A percentile compares a stretch with the other conserved stretches of the same genome.
Evolutionary conservation across 2,888 invertebrate species (phyloP).

Genomic region (Myopa tessellatipennis): DNA sequence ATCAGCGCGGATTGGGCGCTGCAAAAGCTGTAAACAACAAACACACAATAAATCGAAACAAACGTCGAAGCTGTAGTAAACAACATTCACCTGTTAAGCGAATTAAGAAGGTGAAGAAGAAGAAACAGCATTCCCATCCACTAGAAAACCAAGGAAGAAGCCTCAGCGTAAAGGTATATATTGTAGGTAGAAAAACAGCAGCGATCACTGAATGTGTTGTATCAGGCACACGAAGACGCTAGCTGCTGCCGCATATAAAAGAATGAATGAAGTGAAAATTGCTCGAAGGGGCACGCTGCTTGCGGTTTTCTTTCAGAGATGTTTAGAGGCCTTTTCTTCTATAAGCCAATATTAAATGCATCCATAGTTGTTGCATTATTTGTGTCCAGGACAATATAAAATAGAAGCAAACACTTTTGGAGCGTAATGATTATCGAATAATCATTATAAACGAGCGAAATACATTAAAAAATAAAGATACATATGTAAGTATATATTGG

Average conservation of each 20-base stretch:
- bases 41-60: conserved; percentile 36
- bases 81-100: conserved; percentile 38
- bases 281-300: background rate
- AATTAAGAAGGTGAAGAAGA: background rate
- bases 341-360: conserved; percentile 15
- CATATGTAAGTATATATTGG: background rate
- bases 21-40: conserved; percentile 33
- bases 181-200: background rate
- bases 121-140: background rate
- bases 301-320: conserved; percentile 31
- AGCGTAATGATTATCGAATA: too few relatives aligned
- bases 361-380: conserved; percentile 3
- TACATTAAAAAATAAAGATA: background rate
- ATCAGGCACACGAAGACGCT: background rate
- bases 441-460: too few relatives aligned
- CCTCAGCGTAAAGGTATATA: background rate
- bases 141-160: conserved; percentile 3
- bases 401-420: background rate
- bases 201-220: conserved; percentile 4
- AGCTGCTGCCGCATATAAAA: conserved; percentile 16
- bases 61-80: conserved; percentile 16
- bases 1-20: conserved; percentile 5
- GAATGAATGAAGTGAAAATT: conserved; percentile 39
- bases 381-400: background rate
- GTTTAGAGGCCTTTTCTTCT: background rate